Evolutionary conservation across 2,888 invertebrate genomes (phyloP).

Genomic region (Microctonus hyperodae): DNA sequence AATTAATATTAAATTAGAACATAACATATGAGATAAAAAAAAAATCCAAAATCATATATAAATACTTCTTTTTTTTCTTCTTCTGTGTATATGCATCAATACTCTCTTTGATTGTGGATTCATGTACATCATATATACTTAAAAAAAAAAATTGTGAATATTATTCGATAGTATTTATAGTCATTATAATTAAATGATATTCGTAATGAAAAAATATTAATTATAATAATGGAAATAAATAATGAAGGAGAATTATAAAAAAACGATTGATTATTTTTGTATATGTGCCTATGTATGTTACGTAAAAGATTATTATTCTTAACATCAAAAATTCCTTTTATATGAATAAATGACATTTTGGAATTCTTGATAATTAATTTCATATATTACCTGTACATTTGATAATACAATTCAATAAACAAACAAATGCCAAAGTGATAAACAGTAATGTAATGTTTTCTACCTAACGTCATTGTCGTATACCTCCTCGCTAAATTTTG

Average conservation of each 20-base stretch:
- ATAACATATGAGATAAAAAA: slow-evolving; percentile 24
- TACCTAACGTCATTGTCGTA: not conserved
- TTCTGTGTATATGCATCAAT: slow-evolving; percentile 5
- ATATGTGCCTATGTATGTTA: not conserved
- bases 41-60: slow-evolving; percentile 21
- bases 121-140: not conserved
- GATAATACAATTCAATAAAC: not conserved
- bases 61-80: not conserved
- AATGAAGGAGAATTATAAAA: slow-evolving; percentile 12
- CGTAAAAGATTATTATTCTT: not conserved
- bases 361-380: not conserved
- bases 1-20: slow-evolving; percentile 26
- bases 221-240: slow-evolving; percentile 23
- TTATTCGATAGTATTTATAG: slow-evolving; percentile 10
- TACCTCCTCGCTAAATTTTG: not conserved
- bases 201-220: slow-evolving; percentile 3
- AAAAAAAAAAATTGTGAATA: slow-evolving; percentile 1
- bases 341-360: not conserved
- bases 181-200: slow-evolving; percentile 2
- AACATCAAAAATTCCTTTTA: not conserved
- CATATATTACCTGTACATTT: not conserved
- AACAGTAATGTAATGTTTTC: no score
- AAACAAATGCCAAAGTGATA: not conserved
- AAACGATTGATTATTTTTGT: not conserved
- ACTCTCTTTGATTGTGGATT: slow-evolving; percentile 11